Conservation (phyloP, 1,140 invertebrate genomes). For the Diabrotica undecimpunctata region DNA sequence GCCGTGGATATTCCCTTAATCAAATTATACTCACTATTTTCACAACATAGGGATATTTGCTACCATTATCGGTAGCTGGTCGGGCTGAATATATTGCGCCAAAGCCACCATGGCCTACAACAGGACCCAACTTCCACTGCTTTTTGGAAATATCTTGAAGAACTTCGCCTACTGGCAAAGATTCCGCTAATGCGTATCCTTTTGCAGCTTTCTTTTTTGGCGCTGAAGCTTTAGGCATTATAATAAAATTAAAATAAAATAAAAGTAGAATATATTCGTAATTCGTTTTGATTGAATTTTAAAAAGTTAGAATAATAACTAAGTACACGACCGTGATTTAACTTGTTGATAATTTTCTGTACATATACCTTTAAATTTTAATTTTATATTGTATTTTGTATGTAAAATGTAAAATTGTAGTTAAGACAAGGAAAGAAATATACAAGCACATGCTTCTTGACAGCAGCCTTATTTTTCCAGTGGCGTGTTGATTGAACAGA, state of each 20-base stretch:
- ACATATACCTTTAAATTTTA: too few relatives aligned
- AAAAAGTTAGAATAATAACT: too few relatives aligned
- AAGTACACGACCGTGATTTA: too few relatives aligned
- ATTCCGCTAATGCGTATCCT: constrained; percentile 70
- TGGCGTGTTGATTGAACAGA: too few relatives aligned
- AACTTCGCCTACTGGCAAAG: constrained; percentile 71
- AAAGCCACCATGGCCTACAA: constrained; percentile 90
- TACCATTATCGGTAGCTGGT: constrained; percentile 53
- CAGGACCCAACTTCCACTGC: constrained; percentile 80
- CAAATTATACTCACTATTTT: constrained; percentile 65
- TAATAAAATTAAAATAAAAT: constrained; percentile 15
- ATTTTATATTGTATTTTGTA: too few relatives aligned
- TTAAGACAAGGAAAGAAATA: too few relatives aligned
- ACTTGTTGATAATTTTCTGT: too few relatives aligned
- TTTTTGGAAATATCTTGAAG: constrained; percentile 72
- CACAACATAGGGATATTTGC: constrained; percentile 65
- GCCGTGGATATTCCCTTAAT: background rate
- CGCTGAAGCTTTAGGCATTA: constrained; percentile 20
- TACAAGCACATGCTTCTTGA: too few relatives aligned
- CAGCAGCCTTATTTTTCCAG: too few relatives aligned
- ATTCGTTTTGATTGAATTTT: too few relatives aligned
- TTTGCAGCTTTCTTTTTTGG: constrained; percentile 47
- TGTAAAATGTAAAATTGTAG: too few relatives aligned
- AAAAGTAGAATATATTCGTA: background rate
- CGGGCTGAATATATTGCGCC: constrained; percentile 84